Percentiles rank a stretch among this genome's conserved stretches.
These are phyloP conservation scores for Coenonympha glycerion DNA, from an alignment of 2,888 invertebrate genomes.

Conservation along the genomic window DNA sequence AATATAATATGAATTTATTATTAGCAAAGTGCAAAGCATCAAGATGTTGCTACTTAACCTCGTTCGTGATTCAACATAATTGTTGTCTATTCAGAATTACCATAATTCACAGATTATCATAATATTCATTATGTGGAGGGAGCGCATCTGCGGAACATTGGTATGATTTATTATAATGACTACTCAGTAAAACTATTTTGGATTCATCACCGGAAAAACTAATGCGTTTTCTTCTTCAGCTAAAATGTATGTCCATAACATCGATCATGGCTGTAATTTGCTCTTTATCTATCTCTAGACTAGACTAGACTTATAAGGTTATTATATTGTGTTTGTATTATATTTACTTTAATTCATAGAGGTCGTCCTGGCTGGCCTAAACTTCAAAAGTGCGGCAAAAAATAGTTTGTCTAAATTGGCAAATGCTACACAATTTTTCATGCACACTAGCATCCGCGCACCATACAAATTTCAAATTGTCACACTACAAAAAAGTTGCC, in stretches of 20 bases:
- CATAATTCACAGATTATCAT: constrained; percentile 28
- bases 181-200: constrained; percentile 18
- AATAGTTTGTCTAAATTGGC: too few relatives aligned
- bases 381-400: too few relatives aligned
- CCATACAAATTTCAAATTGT: too few relatives aligned
- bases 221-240: constrained; percentile 11
- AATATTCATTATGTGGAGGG: constrained; percentile 15
- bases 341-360: too few relatives aligned
- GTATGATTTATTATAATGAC: constrained; percentile 26
- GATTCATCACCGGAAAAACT: constrained; percentile 20
- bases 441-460: too few relatives aligned
- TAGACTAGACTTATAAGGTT: too few relatives aligned
- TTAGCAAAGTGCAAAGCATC: constrained; percentile 5
- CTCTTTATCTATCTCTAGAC: background rate
- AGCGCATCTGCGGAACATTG: constrained; percentile 21
- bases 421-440: too few relatives aligned
- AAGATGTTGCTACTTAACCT: constrained; percentile 17
- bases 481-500: too few relatives aligned
- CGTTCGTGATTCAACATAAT: constrained; percentile 26
- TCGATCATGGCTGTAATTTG: background rate
- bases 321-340: too few relatives aligned
- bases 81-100: constrained; percentile 23
- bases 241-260: background rate
- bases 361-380: too few relatives aligned
- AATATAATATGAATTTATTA: constrained; percentile 8